Evolutionary conservation across 2,888 invertebrate genomes (phyloP), one percentile per base, ranked within the genome.

Genomic region (Malachius bipustulatus): DNA sequence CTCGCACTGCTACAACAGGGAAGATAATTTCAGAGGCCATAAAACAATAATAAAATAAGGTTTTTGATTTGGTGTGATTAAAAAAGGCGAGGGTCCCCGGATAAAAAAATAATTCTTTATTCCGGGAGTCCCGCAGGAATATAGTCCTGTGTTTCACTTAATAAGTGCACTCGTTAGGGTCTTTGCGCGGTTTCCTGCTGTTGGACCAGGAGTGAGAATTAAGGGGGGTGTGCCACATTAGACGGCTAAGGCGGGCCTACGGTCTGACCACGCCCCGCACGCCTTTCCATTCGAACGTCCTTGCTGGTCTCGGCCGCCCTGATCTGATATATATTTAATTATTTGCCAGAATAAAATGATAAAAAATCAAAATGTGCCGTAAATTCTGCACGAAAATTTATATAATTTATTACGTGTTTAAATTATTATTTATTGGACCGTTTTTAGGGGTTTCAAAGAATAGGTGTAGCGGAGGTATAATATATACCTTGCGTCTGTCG

Each of bases 31-130:
- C 46, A 32, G 35, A 47, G 45, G 49, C 50, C 52, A 48, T 55
- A 55, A 55, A 55, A 52, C 55, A 55, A 55, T 55, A 55, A 55
- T 53, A 55, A 51, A 52, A 49, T 51, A 52, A 53, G 55, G 52
- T 55, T 57, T 57, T 56, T 57, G 58, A 59, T 59, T 59, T 51
- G 57, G 55, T 53, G 55, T 62, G 60, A 60, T 61, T 62, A 60
- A 62, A 62, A 60, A 60, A 55, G 51, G 50, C 48, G 50, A 46
- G 51, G 48, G 51, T 48, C 51, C 48, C 40, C 44, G 43, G 47
- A 50, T 51, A 52, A 56, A 53, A 47, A 55, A 56, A 57, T 59
- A 59, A 60, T 61, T 59, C 57, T 58, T 60, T 55, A 58, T 56
- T 56, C 52, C 44, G 45, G 42, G 31, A 36, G 45, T 54, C 56